Evolutionary conservation across 2,113 vertebrate genomes (phyloP), one percentile per base, ranked within the genome.

Genomic region (Pholis gunnellus): DNA sequence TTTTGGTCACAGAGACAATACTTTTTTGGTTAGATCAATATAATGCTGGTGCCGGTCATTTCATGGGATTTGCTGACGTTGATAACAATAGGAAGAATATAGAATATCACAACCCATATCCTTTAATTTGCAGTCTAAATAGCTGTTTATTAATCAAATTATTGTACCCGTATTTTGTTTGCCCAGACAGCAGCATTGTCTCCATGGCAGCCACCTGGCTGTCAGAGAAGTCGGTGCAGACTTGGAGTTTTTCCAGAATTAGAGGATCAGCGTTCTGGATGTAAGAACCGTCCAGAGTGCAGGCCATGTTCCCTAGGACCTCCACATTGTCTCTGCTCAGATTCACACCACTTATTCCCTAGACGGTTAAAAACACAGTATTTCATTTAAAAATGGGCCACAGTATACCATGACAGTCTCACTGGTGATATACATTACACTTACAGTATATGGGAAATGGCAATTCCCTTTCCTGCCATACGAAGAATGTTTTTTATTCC

Each of bases 231-330:
- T 82, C 72, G 3, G 63, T 74, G 73, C 94, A 95, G 70, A 69
- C 44, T 81, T 95, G 91, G 0, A 95, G 89, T 15, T 91, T 92
- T 79, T 95, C 93, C 66, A 95, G 64, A 67, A 95, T 92, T 22
- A 71, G 6, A n/a, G 86, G 79, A 72, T 95, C 89, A 44, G 92
- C 82, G 54, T 87, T 91, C 72, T 79, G 2, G 57, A 95, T 95
- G 81, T 85, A 88, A 40, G 83, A 68, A 29, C 82, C 48, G 5
- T 93, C 48, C 74, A 95, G 68, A 5, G 80, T 93, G 75, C 94
- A 95, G 31, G n/a, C 44, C 93, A 95, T 91, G 80, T 93, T 94
- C 8, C 93, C 93, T 42, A 95, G 65, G 40, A 93, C 81, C 10
- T 85, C 85, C 69, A 95, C 22, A 5, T 92, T 68, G 20, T 88